phyloP scores from a whole-genome alignment of 2,888 invertebrate species.

The Acleris holmiana region DNA sequence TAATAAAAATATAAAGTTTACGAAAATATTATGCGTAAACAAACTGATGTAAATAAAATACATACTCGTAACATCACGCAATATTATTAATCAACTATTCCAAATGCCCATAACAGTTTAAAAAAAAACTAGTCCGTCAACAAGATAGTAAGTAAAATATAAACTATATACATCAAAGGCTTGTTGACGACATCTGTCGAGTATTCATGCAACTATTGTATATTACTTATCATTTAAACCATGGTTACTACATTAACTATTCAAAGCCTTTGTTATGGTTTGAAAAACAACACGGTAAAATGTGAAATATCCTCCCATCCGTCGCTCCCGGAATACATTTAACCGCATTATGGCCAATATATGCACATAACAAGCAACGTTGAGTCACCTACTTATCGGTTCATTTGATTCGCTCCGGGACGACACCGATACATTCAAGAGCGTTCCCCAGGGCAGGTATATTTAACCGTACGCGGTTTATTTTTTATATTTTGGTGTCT shows the following conservation, averaged over 20 bases:
- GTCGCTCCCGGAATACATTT: conserved; percentile 57
- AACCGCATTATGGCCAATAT: conserved; percentile 55
- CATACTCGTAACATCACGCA: too few species aligned
- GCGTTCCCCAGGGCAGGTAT: conserved; percentile 32
- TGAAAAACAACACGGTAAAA: conserved; percentile 36
- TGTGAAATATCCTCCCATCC: conserved; percentile 40
- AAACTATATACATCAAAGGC: too few species aligned
- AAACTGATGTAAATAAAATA: too few species aligned
- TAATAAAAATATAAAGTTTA: too few species aligned
- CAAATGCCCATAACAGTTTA: too few species aligned
- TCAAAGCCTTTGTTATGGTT: conserved; percentile 30
- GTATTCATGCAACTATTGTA: too few species aligned
- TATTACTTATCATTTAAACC: not conserved
- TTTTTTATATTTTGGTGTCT: too few species aligned
- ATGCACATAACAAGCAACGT: conserved; percentile 55
- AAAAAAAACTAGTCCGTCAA: too few species aligned
- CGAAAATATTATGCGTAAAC: too few species aligned
- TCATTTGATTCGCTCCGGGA: conserved; percentile 39
- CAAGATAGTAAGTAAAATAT: too few species aligned
- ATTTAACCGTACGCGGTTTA: conserved; percentile 9
- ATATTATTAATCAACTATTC: too few species aligned
- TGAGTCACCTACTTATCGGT: conserved; percentile 39
- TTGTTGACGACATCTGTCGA: too few species aligned
- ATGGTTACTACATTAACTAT: conserved; percentile 15
- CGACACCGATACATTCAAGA: conserved; percentile 39